phyloP scores from a whole-genome alignment of 2,888 invertebrate genomes.

The Archips crataeganus region DNA sequence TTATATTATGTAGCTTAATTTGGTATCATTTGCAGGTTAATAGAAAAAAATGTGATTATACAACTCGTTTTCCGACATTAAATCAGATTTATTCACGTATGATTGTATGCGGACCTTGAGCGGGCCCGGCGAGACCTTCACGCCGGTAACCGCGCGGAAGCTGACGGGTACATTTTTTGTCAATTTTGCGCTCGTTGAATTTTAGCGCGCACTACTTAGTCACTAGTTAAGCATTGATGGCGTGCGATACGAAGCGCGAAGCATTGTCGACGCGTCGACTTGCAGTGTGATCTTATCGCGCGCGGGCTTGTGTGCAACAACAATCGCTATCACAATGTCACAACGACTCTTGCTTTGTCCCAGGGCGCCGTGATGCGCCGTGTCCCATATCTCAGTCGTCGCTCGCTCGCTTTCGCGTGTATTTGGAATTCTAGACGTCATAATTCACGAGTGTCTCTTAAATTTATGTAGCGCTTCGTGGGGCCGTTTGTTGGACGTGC shows the following conservation, averaged over 20 bases:
- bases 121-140: slow-evolving; percentile 81
- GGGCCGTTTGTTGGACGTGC: slow-evolving; percentile 53
- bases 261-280: slow-evolving; percentile 64
- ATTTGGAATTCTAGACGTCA: slow-evolving; percentile 56
- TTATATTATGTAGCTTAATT: slow-evolving; percentile 68
- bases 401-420: slow-evolving; percentile 56
- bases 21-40: slow-evolving; percentile 64
- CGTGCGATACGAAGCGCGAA: slow-evolving; percentile 69
- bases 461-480: slow-evolving; percentile 45
- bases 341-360: slow-evolving; percentile 74
- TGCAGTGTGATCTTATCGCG: slow-evolving; percentile 69
- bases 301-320: slow-evolving; percentile 66
- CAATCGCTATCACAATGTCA: slow-evolving; percentile 82
- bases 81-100: slow-evolving; percentile 82
- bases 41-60: slow-evolving; percentile 71
- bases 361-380: slow-evolving; percentile 61
- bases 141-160: slow-evolving; percentile 85
- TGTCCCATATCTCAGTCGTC: slow-evolving; percentile 56
- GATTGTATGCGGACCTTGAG: slow-evolving; percentile 84
- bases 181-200: slow-evolving; percentile 80
- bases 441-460: slow-evolving; percentile 45
- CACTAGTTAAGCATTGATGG: slow-evolving; percentile 72
- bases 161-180: slow-evolving; percentile 81
- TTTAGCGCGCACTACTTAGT: slow-evolving; percentile 78
- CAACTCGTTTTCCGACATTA: slow-evolving; percentile 76